Evolutionary conservation across 2,888 invertebrate genomes (phyloP).

Genomic region (Rhynchonema sp.): DNA sequence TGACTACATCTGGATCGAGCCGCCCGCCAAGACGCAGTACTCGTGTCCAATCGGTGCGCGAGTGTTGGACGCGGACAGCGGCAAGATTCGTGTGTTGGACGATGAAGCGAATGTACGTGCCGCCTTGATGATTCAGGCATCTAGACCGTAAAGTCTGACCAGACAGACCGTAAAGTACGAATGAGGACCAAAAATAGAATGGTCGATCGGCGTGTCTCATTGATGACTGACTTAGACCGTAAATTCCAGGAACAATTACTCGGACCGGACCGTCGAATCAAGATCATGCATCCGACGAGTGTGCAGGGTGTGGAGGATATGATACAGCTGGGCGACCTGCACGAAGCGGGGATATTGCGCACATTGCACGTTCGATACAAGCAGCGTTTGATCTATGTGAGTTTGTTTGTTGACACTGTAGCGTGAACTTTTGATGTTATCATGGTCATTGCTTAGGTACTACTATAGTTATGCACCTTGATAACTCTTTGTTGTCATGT

Average conservation of each 20-base stretch:
- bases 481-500: too few species aligned
- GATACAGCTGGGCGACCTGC: constrained; percentile 94
- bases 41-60: constrained; percentile 88
- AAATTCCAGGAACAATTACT: constrained; percentile 69
- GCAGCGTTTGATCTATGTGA: constrained; percentile 95
- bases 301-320: constrained; percentile 98
- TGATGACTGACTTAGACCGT: neutral
- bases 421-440: too few species aligned
- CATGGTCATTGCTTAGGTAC: too few species aligned
- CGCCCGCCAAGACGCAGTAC: constrained; percentile 77
- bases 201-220: too few species aligned
- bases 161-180: too few species aligned
- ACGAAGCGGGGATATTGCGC: constrained; percentile 91
- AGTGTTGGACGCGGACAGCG: constrained; percentile 79
- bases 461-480: too few species aligned
- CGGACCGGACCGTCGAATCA: constrained; percentile 78
- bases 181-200: too few species aligned
- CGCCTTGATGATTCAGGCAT: too few species aligned
- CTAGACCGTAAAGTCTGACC: too few species aligned
- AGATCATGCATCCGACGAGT: constrained; percentile 88
- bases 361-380: constrained; percentile 93
- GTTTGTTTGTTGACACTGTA: constrained; percentile 32
- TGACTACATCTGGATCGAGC: constrained; percentile 99
- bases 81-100: constrained; percentile 79
- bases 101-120: too few species aligned